Conservation (phyloP, 2,113 vertebrate genomes). For the Cyprinodon tularosa region DNA sequence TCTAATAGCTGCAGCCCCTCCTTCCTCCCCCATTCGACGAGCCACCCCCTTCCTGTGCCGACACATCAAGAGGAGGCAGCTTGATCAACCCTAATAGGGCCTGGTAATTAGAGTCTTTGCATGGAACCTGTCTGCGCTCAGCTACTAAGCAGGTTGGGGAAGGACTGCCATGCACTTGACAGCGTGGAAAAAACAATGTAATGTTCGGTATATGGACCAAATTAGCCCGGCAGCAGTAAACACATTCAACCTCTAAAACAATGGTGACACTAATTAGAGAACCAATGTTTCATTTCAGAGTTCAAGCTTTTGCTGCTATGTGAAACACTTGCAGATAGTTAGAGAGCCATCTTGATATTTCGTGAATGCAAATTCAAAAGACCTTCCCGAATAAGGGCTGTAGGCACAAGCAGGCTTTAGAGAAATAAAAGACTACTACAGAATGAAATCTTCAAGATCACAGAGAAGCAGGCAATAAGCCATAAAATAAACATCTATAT, state of each 20-base stretch:
- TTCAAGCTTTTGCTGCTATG: constrained; percentile 62
- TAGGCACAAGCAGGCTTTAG: constrained; percentile 10
- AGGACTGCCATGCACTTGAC: constrained; percentile 78
- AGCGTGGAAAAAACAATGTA: constrained; percentile 78
- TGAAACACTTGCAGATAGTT: constrained; percentile 64
- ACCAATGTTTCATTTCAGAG: constrained; percentile 76
- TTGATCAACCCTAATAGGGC: constrained; percentile 80
- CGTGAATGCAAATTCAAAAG: constrained; percentile 60
- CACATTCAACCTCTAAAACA: constrained; percentile 78
- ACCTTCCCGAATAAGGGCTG: constrained; percentile 24
- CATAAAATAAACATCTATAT: not conserved
- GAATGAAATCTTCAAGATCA: constrained; percentile 16
- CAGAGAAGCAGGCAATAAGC: not conserved
- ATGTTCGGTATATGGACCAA: constrained; percentile 74
- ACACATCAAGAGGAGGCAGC: constrained; percentile 70
- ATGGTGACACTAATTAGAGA: constrained; percentile 83
- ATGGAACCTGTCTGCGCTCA: constrained; percentile 72
- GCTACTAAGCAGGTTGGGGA: constrained; percentile 73
- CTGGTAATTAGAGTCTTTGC: constrained; percentile 80
- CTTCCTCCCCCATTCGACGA: constrained; percentile 4
- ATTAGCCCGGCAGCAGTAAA: constrained; percentile 80
- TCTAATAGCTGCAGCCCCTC: constrained; percentile 51
- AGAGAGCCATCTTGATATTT: constrained; percentile 52
- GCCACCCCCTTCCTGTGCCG: constrained; percentile 52
- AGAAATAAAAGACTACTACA: not conserved